Evolutionary conservation across 2,888 invertebrate species (phyloP), one percentile per base, ranked within the genome.

Genomic region (Volucella bombylans): DNA sequence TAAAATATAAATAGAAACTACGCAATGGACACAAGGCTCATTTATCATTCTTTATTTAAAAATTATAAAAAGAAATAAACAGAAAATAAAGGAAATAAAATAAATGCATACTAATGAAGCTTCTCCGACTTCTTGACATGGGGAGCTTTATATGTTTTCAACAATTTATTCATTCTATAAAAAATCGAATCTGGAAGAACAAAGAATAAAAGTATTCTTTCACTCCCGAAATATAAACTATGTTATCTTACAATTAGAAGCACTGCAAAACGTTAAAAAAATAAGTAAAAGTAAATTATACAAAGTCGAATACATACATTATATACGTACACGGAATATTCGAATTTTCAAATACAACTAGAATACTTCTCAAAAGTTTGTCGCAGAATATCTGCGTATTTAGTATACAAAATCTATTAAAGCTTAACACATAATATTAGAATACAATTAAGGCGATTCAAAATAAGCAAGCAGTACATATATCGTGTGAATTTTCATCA

Each of bases 211-310:
- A 71, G 62, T 47, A 69, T 83, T 79, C 79, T 65, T 54, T 67
- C 31, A 31, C 6, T 31, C 43, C 59, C 43, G 49, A 74, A 55
- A 72, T 67, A 81, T 76, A 67, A 62, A 64, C 78, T 76, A 72
- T 81, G 74, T 31, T 31, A 31, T 83, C 80, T 76, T 85, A 85
- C 85, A 85, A 55, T 52, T 71, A 67, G 68, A 77, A 81, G 81
- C 85, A 85, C 76, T 85, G 81, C 67, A 77, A 77, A 77, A 72
- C 68, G 76, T 77, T 76, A 81, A 85, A 85, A 85, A 71, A 76
- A 23, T 23, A 23, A 23, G 18, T 23, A 23, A 23, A 23, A 2
- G 2, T 80, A 81, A 80, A 77, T 77, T 80, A 65, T 41, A 38
- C 64, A 57, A 18, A 64, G 54, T 65, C 65, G 67, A 67, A 59